Evolutionary conservation across 2,888 invertebrate species (phyloP).

Genomic region (Kuschelorhynchus macadamiae): DNA sequence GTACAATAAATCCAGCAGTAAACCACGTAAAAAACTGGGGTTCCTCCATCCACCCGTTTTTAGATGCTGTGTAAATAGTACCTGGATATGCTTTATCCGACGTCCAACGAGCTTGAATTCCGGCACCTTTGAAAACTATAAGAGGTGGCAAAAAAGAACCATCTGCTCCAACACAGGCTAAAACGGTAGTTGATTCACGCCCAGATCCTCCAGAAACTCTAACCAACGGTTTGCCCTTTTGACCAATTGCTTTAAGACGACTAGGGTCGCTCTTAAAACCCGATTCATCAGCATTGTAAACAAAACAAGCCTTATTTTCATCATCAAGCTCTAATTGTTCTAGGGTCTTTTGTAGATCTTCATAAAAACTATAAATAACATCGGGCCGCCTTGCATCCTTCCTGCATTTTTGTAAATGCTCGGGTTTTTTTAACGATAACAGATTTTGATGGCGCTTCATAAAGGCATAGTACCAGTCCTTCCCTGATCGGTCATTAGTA

Average conservation of each 20-base stretch:
- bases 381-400: constrained; percentile 1
- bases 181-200: constrained; percentile 54
- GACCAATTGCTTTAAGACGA: constrained; percentile 53
- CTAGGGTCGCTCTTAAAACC: constrained; percentile 55
- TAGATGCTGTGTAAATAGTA: too few species aligned
- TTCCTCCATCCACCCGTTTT: too few species aligned
- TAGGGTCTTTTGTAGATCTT: constrained; percentile 11
- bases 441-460: constrained; percentile 8
- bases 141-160: constrained; percentile 54
- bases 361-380: background rate
- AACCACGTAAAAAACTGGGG: constrained; percentile 35
- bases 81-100: too few species aligned
- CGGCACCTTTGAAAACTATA: constrained; percentile 55
- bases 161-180: constrained; percentile 54
- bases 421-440: constrained; percentile 56
- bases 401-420: constrained; percentile 37
- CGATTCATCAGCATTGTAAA: constrained; percentile 47
- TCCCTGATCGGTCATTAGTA: too few species aligned
- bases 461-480: background rate
- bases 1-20: constrained; percentile 32
- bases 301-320: constrained; percentile 42
- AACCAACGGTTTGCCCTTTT: constrained; percentile 52
- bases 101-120: constrained; percentile 53
- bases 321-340: background rate
- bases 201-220: constrained; percentile 57